Evolutionary conservation across 2,888 invertebrate genomes (phyloP).

Genomic region (Rhagonycha fulva): DNA sequence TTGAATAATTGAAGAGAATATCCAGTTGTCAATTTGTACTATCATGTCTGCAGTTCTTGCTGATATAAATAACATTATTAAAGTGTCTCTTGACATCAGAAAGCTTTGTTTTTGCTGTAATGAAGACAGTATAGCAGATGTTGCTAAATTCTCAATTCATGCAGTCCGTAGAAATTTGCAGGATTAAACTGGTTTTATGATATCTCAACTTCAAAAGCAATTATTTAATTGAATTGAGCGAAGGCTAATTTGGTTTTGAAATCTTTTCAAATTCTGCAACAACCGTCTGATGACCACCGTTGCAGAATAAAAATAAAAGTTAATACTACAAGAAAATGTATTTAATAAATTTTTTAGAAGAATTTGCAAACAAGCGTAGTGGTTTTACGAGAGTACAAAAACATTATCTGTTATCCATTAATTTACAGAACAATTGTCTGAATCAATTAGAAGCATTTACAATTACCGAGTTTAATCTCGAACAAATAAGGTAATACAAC

Average conservation of each 20-base stretch:
- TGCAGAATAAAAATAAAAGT: neutral
- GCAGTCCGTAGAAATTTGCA: slow-evolving; percentile 29
- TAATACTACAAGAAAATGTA: neutral
- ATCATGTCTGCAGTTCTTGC: slow-evolving; percentile 42
- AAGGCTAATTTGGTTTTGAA: neutral
- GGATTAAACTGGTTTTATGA: slow-evolving; percentile 29
- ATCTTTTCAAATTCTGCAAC: neutral
- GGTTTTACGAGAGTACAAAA: neutral
- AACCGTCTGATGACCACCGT: neutral
- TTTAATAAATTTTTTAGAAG: neutral
- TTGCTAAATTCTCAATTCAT: slow-evolving; percentile 30
- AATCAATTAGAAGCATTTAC: slow-evolving; percentile 37
- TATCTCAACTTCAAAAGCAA: slow-evolving; percentile 21
- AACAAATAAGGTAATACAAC: slow-evolving; percentile 38
- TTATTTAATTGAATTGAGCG: slow-evolving; percentile 16
- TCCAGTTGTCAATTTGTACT: slow-evolving; percentile 48
- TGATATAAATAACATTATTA: slow-evolving; percentile 50
- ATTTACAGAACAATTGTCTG: slow-evolving; percentile 32
- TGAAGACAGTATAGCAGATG: slow-evolving; percentile 46
- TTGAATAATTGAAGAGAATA: slow-evolving; percentile 48
- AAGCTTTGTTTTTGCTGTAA: slow-evolving; percentile 43
- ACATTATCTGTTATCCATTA: slow-evolving; percentile 25
- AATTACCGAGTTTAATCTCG: slow-evolving; percentile 38
- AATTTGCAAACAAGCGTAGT: neutral
- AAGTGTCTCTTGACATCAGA: slow-evolving; percentile 44